Base-by-base conservation (phyloP, 2,888 invertebrate species). In the Pristionchus arcanus region DNA sequence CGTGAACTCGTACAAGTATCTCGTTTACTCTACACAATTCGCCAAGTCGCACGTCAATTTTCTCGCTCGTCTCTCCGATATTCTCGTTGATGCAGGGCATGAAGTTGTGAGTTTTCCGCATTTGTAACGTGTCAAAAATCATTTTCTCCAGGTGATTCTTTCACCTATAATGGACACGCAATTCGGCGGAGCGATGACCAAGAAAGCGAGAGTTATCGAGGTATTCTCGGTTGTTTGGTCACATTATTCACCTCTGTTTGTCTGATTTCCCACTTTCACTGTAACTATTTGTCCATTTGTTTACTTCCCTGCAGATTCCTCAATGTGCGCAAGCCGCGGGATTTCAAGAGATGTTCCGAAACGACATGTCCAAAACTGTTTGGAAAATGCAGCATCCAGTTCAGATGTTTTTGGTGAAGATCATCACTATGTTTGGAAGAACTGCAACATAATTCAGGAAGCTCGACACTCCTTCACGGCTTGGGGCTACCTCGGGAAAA, bases 171-270 rank as follows among this genome's bases (percentile, higher is more conserved):
- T 83, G 53, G 21, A 83, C 53, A 83, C n/a, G 3, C 28, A 55
- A 2, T 16, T 83, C 28, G 28, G 55, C 2, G 83, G 83, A n/a
- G 28, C 83, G 15, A 55, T 53, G 55, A 31, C 55, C 37, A 83
- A 53, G 83, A 83, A 83, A 83, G 55, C 55, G 31, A n/a, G 83
- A 55, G 15, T 83, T 16, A 55, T 83, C 21, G 83, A 83, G 31
- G 83, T 83, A 53, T 13, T 42, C 42, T 42, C 42, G 37, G 15
- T 16, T 34, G 2, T 42, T 9, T 42, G 28, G 0, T 31, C 11
- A 68, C 28, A 28, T 28, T 68, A 28, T 68, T 16, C 68, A n/a
- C 28, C n/a, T 68, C 68, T 68, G 68, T 25, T n/a, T 13, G n/a
- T n/a, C 4, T 13, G 3, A 4, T 28, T 19, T 7, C n/a, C 28